These are phyloP conservation scores for Scolopax rusticola DNA, from an alignment of 2,797 vertebrate species.

Conservation along the genomic window DNA sequence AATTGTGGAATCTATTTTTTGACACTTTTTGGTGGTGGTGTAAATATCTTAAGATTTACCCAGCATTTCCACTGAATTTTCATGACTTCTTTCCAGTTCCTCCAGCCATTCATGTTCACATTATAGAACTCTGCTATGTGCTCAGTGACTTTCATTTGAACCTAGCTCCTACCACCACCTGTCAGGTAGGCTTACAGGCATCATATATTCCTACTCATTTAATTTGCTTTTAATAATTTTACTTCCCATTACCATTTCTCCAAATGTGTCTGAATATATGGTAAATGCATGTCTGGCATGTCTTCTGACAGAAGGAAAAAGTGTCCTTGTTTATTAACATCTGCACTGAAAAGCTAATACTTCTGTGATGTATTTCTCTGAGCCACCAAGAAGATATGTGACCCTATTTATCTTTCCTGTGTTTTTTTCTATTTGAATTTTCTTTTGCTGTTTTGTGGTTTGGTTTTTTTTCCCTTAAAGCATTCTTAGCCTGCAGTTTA, in stretches of 20 bases:
- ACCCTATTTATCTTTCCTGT: not conserved
- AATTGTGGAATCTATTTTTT: not conserved
- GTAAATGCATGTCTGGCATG: not conserved
- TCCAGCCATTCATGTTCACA: not conserved
- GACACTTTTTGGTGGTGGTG: not conserved
- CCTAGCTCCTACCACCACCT: not conserved
- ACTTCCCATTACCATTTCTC: not conserved
- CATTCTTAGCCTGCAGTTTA: not conserved
- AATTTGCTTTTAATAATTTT: not conserved
- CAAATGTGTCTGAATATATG: not conserved
- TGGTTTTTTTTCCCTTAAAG: not conserved
- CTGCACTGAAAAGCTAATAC: not conserved
- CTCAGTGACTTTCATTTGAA: not conserved
- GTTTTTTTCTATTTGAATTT: not conserved
- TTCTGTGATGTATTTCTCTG: not conserved
- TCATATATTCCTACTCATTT: not conserved
- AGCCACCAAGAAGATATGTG: not conserved
- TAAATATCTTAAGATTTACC: not conserved
- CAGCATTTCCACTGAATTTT: not conserved
- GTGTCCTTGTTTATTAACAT: not conserved
- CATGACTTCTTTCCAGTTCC: not conserved
- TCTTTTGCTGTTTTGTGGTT: not conserved
- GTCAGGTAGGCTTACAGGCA: not conserved
- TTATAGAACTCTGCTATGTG: not conserved
- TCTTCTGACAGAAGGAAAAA: not conserved